Conservation (phyloP, 2,797 vertebrate species). For the Sebastes oblongus region DNA sequence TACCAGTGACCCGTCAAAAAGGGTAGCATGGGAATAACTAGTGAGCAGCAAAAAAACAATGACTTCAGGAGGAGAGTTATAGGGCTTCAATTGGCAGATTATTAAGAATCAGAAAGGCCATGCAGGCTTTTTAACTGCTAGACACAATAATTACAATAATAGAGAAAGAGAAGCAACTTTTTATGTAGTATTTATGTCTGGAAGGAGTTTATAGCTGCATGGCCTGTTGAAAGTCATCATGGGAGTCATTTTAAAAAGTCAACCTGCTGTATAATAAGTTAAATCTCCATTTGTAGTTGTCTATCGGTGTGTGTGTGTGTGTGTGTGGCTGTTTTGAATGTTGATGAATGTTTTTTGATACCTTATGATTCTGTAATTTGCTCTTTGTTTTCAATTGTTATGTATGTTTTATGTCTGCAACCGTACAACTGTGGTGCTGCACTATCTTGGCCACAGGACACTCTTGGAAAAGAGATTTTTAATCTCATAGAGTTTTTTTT, state of each 20-base stretch:
- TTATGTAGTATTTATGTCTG: not conserved
- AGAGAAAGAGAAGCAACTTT: conserved; percentile 12
- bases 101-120: conserved; percentile 54
- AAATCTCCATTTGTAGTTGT: not conserved
- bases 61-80: conserved; percentile 67
- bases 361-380: too few species aligned
- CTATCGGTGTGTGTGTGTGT: too few species aligned
- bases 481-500: too few species aligned
- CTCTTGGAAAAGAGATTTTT: too few species aligned
- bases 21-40: conserved; percentile 96
- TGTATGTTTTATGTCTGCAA: too few species aligned
- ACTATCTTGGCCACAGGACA: too few species aligned
- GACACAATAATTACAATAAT: conserved; percentile 27
- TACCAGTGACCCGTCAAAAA: conserved; percentile 99
- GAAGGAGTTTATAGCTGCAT: not conserved
- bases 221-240: not conserved
- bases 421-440: too few species aligned
- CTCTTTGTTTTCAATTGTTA: too few species aligned
- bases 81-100: conserved; percentile 57
- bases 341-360: too few species aligned
- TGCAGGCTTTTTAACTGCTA: conserved; percentile 24
- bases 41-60: conserved; percentile 71
- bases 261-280: not conserved
- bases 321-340: too few species aligned
- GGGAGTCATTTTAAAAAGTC: not conserved